Base-by-base conservation (phyloP, 2,888 invertebrate genomes). In the Dusona sp. region DNA sequence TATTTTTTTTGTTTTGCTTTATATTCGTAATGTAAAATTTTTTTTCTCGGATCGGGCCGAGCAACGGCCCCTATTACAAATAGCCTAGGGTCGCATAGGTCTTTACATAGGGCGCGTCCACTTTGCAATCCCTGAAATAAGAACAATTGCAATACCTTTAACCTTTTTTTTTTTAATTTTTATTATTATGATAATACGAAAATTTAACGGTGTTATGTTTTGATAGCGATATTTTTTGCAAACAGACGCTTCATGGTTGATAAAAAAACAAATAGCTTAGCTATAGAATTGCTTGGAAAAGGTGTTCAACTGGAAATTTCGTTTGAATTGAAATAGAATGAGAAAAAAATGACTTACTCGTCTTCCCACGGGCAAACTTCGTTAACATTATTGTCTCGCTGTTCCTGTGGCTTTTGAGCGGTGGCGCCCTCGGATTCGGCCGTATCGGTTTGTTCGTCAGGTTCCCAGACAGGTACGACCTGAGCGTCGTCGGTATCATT, bases 311-410 rank as follows among this genome's bases (percentile, higher is more conserved):
- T 11, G 57, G 0, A 57, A 57, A 25, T 11, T 75, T 1, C 11
- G 13, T 42, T 42, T 42, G 3, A 64, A 33, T 77, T 13, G 22
- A 29, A 74, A 45, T 54, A 8, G 22, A n/a, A 22, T 22, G 84
- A 68, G 51, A 72, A 77, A 75, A 81, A 67, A 85, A 70, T 68
- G 87, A 97, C 98, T 97, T 96, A 98, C 98, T 98, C 98, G 95
- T 98, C 98, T 96, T 98, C 98, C 98, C 98, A 98, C 84, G 98
- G 98, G 95, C 98, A 98, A 94, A 98, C 97, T 95, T 98, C 97
- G 95, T 97, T 97, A 95, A 96, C 96, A 95, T 96, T 96, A 93
- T 94, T 94, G 94, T 94, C 94, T 91, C 93, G 92, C 93, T 93
- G 92, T 91, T 93, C 92, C 90, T 90, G 92, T 90, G 92, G 88